Evolutionary conservation across 2,888 invertebrate genomes (phyloP), one percentile per base, ranked within the genome.

Genomic region (Phyto melanocephala): DNA sequence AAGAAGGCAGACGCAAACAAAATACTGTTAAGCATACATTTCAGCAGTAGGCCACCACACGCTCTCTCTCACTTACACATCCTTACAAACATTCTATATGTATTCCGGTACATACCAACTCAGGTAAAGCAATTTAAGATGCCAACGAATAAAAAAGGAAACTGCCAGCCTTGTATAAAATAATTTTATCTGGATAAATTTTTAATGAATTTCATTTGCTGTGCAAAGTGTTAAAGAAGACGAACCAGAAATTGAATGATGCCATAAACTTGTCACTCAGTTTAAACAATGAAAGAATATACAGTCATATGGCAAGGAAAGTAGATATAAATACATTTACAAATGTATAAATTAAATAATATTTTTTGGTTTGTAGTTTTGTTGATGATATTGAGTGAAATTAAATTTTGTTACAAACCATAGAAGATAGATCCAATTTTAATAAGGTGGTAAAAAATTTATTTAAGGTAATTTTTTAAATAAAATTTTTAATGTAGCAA

Each of bases 201-300:
- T 88, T 88, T 89, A 88, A 88, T 88, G 88, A 88, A 88, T 89
- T 88, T 86, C 85, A 81, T 72, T 83, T 74, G 63, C 71, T 68
- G 68, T 76, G 68, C 15, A 72, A 28, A 10, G 35, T 20, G n/a
- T n/a, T n/a, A 68, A 68, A 50, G 10, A 60, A 60, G 52, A 60
- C 42, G n/a, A 54, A 60, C 37, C 67, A 54, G 80, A 42, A 77
- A 68, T 75, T 78, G 75, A 75, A 75, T 60, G 81, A 67, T 75
- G 70, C 75, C 81, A 79, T 82, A 75, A 82, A 82, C 58, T 52
- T 78, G 75, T 70, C 75, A 56, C 35, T 22, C n/a, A 33, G 42
- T 47, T 13, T 42, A 28, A 65, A 65, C 15, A 50, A 58, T 45
- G 50, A 58, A 67, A 17, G 22, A 13, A 17, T 62, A 71, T n/a